Evolutionary conservation across 2,888 invertebrate genomes (phyloP).

Genomic region (Cinara cedri): DNA sequence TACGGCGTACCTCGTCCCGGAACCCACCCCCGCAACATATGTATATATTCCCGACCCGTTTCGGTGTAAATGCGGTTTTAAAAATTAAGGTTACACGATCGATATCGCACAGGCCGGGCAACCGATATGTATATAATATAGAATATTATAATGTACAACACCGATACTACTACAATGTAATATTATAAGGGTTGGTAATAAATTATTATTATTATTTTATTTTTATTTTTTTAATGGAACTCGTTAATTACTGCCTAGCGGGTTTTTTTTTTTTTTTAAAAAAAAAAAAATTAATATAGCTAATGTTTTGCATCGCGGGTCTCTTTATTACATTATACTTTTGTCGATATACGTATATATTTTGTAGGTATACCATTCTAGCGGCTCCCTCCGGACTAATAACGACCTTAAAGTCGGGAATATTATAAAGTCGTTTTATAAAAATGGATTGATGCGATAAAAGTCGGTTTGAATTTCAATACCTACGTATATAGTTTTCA

Average conservation of each 20-base stretch:
- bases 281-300: conserved; percentile 35
- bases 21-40: background rate
- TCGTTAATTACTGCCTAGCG: conserved; percentile 29
- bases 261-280: too few species aligned
- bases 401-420: too few species aligned
- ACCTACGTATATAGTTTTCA: too few species aligned
- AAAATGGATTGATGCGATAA: too few species aligned
- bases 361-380: too few species aligned
- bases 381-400: too few species aligned
- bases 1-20: background rate
- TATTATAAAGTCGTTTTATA: too few species aligned
- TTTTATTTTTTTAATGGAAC: background rate
- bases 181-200: conserved; percentile 30
- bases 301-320: conserved; percentile 12
- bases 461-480: too few species aligned
- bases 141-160: too few species aligned
- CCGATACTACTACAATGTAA: too few species aligned
- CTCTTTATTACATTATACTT: too few species aligned
- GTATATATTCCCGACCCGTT: background rate
- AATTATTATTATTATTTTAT: conserved; percentile 41
- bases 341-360: too few species aligned
- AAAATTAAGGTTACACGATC: conserved; percentile 48
- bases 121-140: conserved; percentile 12
- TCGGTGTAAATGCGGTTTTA: conserved; percentile 38
- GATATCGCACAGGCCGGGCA: conserved; percentile 14